Percentiles rank a stretch among this genome's conserved stretches.
Conservation (phyloP, 2,888 invertebrate species). For the Orthosia gothica region DNA sequence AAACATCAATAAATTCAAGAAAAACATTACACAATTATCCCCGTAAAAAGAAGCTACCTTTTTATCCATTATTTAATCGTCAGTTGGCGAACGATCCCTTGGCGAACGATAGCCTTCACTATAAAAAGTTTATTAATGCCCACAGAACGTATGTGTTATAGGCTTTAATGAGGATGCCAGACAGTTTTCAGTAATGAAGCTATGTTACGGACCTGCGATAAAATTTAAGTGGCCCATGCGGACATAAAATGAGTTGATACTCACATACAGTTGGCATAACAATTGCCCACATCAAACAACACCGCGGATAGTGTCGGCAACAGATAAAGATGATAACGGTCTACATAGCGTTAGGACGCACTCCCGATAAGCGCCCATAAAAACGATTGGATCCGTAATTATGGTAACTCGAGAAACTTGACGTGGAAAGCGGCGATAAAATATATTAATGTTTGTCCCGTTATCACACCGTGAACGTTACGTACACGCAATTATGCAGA, state of each 20-base stretch:
- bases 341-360: too few relatives aligned
- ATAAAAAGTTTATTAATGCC: constrained; percentile 68
- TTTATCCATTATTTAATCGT: constrained; percentile 56
- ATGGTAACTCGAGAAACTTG: constrained; percentile 52
- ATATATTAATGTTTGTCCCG: constrained; percentile 59
- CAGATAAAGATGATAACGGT: too few relatives aligned
- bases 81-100: constrained; percentile 53
- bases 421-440: constrained; percentile 57
- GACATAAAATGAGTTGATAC: too few relatives aligned
- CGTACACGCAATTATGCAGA: constrained; percentile 63
- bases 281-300: too few relatives aligned
- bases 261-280: too few relatives aligned
- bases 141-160: constrained; percentile 62
- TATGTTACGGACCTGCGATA: constrained; percentile 74
- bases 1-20: constrained; percentile 20
- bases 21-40: constrained; percentile 35
- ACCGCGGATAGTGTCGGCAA: too few relatives aligned
- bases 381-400: too few relatives aligned
- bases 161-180: constrained; percentile 68
- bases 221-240: too few relatives aligned
- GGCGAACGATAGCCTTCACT: constrained; percentile 43
- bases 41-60: constrained; percentile 19
- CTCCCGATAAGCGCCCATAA: too few relatives aligned
- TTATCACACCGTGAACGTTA: constrained; percentile 55
- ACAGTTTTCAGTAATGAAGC: constrained; percentile 76